A percentile compares a stretch with the other conserved stretches of the same genome.
These are phyloP conservation scores for Dione juno DNA, from an alignment of 2,888 invertebrate species.

Conservation along the genomic window DNA sequence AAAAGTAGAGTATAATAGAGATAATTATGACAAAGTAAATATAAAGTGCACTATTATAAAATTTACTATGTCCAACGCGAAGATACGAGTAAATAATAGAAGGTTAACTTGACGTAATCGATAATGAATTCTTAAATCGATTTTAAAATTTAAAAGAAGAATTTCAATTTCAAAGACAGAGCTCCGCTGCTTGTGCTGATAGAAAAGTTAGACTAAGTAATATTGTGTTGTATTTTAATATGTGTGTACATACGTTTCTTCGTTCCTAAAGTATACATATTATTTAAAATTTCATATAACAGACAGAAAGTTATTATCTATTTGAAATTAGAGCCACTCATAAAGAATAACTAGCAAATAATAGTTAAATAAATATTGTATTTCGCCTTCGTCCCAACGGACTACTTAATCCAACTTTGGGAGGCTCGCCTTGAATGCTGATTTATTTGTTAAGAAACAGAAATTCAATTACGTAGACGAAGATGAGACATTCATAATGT, in stretches of 20 bases:
- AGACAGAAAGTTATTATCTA: not conserved
- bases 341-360: conserved; percentile 1
- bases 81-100: no score
- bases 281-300: not conserved
- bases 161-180: no score
- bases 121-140: no score
- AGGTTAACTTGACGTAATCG: no score
- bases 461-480: conserved; percentile 39
- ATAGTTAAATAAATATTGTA: conserved; percentile 22
- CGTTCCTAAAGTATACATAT: not conserved
- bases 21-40: no score
- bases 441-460: conserved; percentile 35
- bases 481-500: conserved; percentile 22
- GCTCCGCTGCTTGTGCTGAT: no score
- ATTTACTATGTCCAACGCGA: no score
- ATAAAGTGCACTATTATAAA: no score
- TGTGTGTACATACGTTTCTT: no score
- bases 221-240: not conserved
- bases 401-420: conserved; percentile 47
- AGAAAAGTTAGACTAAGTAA: no score
- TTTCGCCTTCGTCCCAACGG: conserved; percentile 38
- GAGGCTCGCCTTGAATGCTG: conserved; percentile 38
- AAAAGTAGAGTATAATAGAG: no score
- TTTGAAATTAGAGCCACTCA: not conserved
- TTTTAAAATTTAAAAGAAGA: no score